Evolutionary conservation across 2,113 vertebrate species (phyloP).

Genomic region (Suricata suricatta): DNA sequence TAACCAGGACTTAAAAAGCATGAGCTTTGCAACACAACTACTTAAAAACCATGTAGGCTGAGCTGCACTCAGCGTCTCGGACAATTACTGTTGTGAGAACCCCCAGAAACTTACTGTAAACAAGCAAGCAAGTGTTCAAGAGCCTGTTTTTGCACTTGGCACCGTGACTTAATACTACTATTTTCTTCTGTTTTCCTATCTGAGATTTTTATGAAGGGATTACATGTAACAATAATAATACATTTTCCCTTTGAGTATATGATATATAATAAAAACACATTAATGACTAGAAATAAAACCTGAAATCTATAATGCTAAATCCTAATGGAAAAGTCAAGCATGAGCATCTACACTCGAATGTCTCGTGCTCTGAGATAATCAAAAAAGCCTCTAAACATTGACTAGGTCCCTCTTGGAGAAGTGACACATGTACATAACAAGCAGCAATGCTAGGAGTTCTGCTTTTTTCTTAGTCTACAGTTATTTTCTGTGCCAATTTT

Average conservation of each 20-base stretch:
- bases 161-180: slow-evolving; percentile 42
- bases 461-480: slow-evolving; percentile 78
- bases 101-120: slow-evolving; percentile 33
- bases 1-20: slow-evolving; percentile 19
- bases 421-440: slow-evolving; percentile 59
- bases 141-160: slow-evolving; percentile 38
- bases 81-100: slow-evolving; percentile 18
- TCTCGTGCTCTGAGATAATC: slow-evolving; percentile 30
- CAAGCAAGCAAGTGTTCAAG: slow-evolving; percentile 43
- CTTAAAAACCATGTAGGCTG: not conserved
- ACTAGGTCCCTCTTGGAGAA: slow-evolving; percentile 67
- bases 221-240: not conserved
- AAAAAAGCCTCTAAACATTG: slow-evolving; percentile 30
- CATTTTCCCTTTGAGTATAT: not conserved
- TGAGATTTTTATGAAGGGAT: slow-evolving; percentile 40
- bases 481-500: slow-evolving; percentile 82
- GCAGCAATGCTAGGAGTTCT: slow-evolving; percentile 64
- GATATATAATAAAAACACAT: slow-evolving; percentile 36
- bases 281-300: slow-evolving; percentile 58
- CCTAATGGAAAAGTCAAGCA: slow-evolving; percentile 23
- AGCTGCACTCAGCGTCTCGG: not conserved
- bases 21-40: not conserved
- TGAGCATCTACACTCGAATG: not conserved
- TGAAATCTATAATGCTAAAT: slow-evolving; percentile 23
- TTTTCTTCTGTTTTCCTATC: slow-evolving; percentile 32